A percentile compares a stretch with the other conserved stretches of the same genome.
These are phyloP conservation scores for Chelonus insularis DNA, from an alignment of 1,140 invertebrate species.

Conservation along the genomic window DNA sequence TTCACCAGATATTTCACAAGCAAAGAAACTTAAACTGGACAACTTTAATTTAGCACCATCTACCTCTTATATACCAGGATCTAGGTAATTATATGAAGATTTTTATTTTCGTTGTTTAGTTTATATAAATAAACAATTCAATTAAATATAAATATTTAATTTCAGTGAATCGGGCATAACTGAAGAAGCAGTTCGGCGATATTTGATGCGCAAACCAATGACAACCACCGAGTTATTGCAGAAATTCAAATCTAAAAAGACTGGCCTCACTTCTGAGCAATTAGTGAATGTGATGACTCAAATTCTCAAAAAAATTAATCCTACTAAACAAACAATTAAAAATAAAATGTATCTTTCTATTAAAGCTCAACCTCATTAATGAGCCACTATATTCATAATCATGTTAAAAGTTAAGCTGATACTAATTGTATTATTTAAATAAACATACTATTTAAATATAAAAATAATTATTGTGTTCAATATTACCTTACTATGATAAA, in stretches of 20 bases:
- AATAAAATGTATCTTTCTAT: conserved; percentile 94
- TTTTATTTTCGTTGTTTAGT: too few relatives aligned
- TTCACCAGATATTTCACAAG: conserved; percentile 61
- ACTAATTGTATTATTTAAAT: too few relatives aligned
- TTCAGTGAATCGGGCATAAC: conserved; percentile 84
- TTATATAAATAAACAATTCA: too few relatives aligned
- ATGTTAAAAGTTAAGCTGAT: too few relatives aligned
- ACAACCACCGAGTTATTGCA: conserved; percentile 92
- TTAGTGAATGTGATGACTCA: conserved; percentile 91
- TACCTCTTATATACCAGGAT: conserved; percentile 55
- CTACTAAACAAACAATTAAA: conserved; percentile 88
- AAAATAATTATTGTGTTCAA: too few relatives aligned
- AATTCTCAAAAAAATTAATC: conserved; percentile 93
- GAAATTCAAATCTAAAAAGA: conserved; percentile 94
- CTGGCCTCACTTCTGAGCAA: conserved; percentile 85
- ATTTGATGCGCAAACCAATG: conserved; percentile 93
- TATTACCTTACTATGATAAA: too few relatives aligned
- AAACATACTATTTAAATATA: too few relatives aligned
- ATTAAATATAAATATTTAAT: too few relatives aligned
- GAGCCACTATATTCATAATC: too few relatives aligned
- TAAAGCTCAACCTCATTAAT: conserved; percentile 60
- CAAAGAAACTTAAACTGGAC: conserved; percentile 69
- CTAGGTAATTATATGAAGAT: conserved; percentile 40
- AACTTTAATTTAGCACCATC: conserved; percentile 51
- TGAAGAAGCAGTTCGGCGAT: conserved; percentile 91